Evolutionary conservation across 35 echinoderm and acorn worm genomes (phyloP).

Genomic region (Ophioderma brevispina): DNA sequence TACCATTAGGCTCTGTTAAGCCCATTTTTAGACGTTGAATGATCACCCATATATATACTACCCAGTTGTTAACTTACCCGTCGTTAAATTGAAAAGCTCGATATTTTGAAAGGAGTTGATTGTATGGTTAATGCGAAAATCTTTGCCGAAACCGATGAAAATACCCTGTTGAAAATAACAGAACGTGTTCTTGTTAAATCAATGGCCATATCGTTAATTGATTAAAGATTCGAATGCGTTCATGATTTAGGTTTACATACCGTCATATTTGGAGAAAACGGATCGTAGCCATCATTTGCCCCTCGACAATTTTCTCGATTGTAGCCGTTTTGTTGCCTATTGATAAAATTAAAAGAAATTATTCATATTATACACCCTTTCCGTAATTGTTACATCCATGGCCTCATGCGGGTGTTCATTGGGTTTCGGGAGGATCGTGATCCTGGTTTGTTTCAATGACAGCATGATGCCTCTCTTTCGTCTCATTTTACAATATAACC

Average conservation of each 20-base stretch:
- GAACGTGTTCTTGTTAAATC: too few relatives aligned
- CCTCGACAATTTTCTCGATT: neutral
- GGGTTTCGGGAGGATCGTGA: too few relatives aligned
- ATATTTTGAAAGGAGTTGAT: neutral
- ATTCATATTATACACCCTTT: too few relatives aligned
- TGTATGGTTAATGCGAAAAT: neutral
- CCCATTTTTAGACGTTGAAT: neutral
- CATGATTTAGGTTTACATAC: too few relatives aligned
- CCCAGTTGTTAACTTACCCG: neutral
- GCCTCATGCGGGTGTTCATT: too few relatives aligned
- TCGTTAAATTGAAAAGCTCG: neutral
- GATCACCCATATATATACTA: neutral
- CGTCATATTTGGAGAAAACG: neutral
- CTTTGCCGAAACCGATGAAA: neutral
- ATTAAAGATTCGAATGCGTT: too few relatives aligned
- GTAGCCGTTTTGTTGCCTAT: neutral
- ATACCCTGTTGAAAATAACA: neutral
- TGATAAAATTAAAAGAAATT: too few relatives aligned
- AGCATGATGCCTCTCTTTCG: too few relatives aligned
- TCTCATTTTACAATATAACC: too few relatives aligned
- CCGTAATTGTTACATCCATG: too few relatives aligned
- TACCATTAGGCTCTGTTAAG: neutral
- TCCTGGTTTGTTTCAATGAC: too few relatives aligned
- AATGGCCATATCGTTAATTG: too few relatives aligned
- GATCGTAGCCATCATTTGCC: neutral